A percentile compares a stretch with the other conserved stretches of the same genome.
Evolutionary conservation across 2,888 invertebrate species (phyloP).

Genomic region (Tiphia femorata): DNA sequence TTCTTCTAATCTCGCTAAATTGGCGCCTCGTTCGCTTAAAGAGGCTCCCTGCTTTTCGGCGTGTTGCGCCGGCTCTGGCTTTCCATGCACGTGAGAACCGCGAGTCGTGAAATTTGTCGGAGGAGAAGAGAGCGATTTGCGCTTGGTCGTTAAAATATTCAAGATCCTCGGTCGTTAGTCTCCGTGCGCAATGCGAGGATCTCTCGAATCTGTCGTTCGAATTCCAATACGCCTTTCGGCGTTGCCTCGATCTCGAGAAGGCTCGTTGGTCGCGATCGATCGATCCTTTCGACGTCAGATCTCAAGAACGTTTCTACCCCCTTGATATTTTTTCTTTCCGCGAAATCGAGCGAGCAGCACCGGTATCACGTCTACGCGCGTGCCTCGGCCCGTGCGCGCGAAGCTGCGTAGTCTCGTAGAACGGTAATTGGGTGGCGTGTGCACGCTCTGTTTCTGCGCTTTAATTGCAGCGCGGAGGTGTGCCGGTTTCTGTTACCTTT

Average conservation of each 20-base stretch:
- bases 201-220: too few relatives aligned
- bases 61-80: background rate
- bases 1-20: conserved; percentile 37
- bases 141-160: too few relatives aligned
- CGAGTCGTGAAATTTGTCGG: too few relatives aligned
- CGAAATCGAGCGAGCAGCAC: background rate
- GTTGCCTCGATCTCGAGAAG: too few relatives aligned
- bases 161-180: too few relatives aligned
- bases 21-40: conserved; percentile 16
- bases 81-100: too few relatives aligned
- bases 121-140: too few relatives aligned
- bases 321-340: background rate
- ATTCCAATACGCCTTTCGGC: too few relatives aligned
- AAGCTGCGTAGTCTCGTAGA: conserved; percentile 20
- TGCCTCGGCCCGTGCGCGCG: conserved; percentile 10
- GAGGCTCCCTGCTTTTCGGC: background rate
- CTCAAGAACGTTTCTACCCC: too few relatives aligned
- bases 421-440: conserved; percentile 42
- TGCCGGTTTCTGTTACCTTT: conserved; percentile 22
- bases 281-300: too few relatives aligned
- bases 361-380: conserved; percentile 7
- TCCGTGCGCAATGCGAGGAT: too few relatives aligned
- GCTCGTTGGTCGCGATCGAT: too few relatives aligned
- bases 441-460: conserved; percentile 62
- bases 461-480: conserved; percentile 46